These are phyloP conservation scores for Oryzias javanicus DNA, from an alignment of 2,113 vertebrate genomes.

Conservation along the genomic window DNA sequence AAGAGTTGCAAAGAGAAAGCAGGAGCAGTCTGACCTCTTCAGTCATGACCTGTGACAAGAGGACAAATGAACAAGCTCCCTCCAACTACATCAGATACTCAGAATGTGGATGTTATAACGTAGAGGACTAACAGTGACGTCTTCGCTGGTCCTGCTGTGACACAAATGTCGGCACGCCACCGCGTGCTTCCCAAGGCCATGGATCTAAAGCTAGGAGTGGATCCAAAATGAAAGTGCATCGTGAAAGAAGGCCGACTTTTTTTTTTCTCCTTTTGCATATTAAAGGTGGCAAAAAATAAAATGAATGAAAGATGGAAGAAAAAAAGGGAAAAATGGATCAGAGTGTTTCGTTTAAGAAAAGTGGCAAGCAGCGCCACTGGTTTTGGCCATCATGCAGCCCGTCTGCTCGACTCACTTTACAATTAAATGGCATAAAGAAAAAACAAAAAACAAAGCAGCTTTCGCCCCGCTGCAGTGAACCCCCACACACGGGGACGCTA, in stretches of 20 bases:
- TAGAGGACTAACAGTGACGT: neutral
- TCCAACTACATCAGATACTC: slow-evolving; percentile 7
- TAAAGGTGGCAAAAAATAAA: slow-evolving; percentile 23
- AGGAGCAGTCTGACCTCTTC: slow-evolving; percentile 8
- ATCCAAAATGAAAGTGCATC: slow-evolving; percentile 41
- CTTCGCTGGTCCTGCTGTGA: slow-evolving; percentile 25
- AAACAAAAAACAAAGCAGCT: slow-evolving; percentile 14
- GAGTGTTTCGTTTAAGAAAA: slow-evolving; percentile 57
- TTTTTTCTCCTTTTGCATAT: slow-evolving; percentile 60
- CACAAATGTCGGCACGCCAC: slow-evolving; percentile 14
- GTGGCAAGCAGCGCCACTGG: slow-evolving; percentile 63
- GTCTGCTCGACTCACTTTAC: slow-evolving; percentile 35
- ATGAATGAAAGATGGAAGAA: slow-evolving; percentile 6
- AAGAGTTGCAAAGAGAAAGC: slow-evolving; percentile 5
- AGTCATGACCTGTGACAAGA: slow-evolving; percentile 1
- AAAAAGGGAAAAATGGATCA: slow-evolving; percentile 9
- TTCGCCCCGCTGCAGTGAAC: slow-evolving; percentile 23
- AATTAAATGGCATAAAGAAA: slow-evolving; percentile 51
- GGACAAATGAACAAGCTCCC: slow-evolving; percentile 11
- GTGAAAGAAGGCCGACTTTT: slow-evolving; percentile 38
- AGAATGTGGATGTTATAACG: slow-evolving; percentile 2
- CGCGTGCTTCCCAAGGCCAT: slow-evolving; percentile 50
- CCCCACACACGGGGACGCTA: slow-evolving; percentile 22
- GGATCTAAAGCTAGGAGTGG: slow-evolving; percentile 24
- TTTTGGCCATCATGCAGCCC: slow-evolving; percentile 64